A percentile compares a stretch with the other conserved stretches of the same genome.
phyloP scores from a whole-genome alignment of 53 echinoderm and acorn worm species.

The Stichopus horrens region DNA sequence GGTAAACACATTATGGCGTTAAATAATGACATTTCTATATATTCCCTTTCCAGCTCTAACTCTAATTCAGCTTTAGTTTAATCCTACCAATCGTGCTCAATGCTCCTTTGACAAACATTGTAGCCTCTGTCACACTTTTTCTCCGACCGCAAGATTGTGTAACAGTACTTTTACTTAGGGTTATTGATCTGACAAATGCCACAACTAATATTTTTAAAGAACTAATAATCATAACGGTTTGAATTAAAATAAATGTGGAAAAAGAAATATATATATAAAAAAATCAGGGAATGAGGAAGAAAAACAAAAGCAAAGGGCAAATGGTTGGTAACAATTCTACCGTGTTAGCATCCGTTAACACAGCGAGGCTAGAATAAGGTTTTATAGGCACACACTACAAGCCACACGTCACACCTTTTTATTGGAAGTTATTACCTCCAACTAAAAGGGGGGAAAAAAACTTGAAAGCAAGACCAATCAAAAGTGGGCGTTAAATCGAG shows the following conservation, averaged over 20 bases:
- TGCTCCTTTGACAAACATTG: too few species aligned
- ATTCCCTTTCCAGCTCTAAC: too few species aligned
- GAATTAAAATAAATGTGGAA: not conserved
- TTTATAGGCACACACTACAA: not conserved
- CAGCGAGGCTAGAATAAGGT: slow-evolving; percentile 20
- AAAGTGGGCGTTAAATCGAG: slow-evolving; percentile 33
- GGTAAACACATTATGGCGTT: too few species aligned
- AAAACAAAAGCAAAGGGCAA: not conserved
- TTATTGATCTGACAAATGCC: not conserved
- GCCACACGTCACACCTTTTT: slow-evolving; percentile 26
- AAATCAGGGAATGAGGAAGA: too few species aligned
- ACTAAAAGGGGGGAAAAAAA: not conserved
- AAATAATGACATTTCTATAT: too few species aligned
- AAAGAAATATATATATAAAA: too few species aligned
- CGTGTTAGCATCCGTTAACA: slow-evolving; percentile 39
- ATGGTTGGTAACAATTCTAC: slow-evolving; percentile 25
- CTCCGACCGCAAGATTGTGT: not conserved
- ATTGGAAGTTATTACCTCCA: slow-evolving; percentile 25
- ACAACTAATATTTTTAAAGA: not conserved
- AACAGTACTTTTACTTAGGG: slow-evolving; percentile 7
- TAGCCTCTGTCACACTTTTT: not conserved
- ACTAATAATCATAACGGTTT: not conserved
- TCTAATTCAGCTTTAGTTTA: too few species aligned
- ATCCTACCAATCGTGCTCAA: too few species aligned
- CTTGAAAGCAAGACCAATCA: not conserved